Conservation (phyloP, 2,113 vertebrate genomes). For the Calypte anna region DNA sequence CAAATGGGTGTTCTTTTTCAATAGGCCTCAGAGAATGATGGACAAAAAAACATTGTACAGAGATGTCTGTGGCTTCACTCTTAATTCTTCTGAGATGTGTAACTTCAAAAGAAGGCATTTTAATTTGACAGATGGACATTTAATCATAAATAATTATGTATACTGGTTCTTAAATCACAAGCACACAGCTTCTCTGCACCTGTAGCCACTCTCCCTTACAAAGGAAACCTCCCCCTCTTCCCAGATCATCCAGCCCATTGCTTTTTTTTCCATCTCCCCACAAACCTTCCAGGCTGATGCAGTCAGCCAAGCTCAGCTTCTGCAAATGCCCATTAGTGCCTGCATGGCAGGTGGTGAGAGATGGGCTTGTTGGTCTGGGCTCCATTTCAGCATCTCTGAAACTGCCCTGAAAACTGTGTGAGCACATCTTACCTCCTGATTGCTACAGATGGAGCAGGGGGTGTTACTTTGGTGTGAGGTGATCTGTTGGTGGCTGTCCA, state of each 20-base stretch:
- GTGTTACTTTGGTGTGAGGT: not conserved
- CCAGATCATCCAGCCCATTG: not conserved
- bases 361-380: rapidly evolving
- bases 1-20: constrained; percentile 62
- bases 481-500: not conserved
- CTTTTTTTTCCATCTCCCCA: not conserved
- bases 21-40: constrained; percentile 9
- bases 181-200: not conserved
- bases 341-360: not conserved
- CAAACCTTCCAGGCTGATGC: not conserved
- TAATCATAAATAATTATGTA: constrained; percentile 42
- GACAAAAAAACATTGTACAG: constrained; percentile 49
- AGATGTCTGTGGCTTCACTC: constrained; percentile 20
- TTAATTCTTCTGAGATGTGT: not conserved
- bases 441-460: not conserved
- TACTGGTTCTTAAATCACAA: not conserved
- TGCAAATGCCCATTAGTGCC: rapidly evolving
- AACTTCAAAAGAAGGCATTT: constrained; percentile 58
- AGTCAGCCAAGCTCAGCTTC: not conserved
- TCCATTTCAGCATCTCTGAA: not conserved
- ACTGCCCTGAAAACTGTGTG: not conserved
- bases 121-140: constrained; percentile 63
- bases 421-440: not conserved
- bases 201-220: not conserved
- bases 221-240: not conserved